Conservation (phyloP, 2,888 invertebrate genomes). For the Stomorhina lunata region DNA sequence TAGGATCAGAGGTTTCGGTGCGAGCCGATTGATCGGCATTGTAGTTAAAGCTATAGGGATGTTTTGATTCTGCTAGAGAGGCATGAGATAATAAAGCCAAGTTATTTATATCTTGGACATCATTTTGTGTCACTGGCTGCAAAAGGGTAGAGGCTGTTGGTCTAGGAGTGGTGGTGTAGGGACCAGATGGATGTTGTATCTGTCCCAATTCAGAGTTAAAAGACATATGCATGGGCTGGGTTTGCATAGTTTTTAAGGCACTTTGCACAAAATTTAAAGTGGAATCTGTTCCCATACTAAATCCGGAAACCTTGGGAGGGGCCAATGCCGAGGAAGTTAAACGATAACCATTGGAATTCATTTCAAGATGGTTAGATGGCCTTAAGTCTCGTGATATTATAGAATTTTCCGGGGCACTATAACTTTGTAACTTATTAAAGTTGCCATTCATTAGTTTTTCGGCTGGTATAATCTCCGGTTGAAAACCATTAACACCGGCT, state of each 20-base stretch:
- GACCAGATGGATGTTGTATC: conserved; percentile 21
- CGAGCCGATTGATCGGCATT: conserved; percentile 74
- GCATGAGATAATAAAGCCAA: conserved; percentile 2
- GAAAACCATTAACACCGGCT: conserved; percentile 66
- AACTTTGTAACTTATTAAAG: conserved; percentile 13
- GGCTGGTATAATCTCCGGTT: conserved; percentile 58
- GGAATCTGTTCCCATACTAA: conserved; percentile 34
- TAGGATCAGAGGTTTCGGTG: conserved; percentile 74
- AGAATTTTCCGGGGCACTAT: not conserved
- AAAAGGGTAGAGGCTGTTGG: conserved; percentile 7
- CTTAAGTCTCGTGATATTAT: conserved; percentile 2
- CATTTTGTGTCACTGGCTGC: conserved; percentile 39
- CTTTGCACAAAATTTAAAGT: conserved; percentile 67
- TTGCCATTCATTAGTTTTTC: conserved; percentile 40
- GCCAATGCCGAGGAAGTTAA: not conserved
- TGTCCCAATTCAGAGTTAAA: conserved; percentile 47
- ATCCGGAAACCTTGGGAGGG: conserved; percentile 29
- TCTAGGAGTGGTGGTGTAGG: conserved; percentile 9
- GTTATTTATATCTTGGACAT: conserved; percentile 50
- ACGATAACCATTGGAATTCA: conserved; percentile 18
- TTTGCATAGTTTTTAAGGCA: conserved; percentile 66
- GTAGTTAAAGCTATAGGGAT: conserved; percentile 72
- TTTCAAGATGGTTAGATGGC: not conserved
- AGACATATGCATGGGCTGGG: conserved; percentile 53
- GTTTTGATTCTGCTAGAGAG: not conserved